These are phyloP conservation scores for Syngnathoides biaculeatus DNA, from an alignment of 2,113 vertebrate species.

Conservation along the genomic window DNA sequence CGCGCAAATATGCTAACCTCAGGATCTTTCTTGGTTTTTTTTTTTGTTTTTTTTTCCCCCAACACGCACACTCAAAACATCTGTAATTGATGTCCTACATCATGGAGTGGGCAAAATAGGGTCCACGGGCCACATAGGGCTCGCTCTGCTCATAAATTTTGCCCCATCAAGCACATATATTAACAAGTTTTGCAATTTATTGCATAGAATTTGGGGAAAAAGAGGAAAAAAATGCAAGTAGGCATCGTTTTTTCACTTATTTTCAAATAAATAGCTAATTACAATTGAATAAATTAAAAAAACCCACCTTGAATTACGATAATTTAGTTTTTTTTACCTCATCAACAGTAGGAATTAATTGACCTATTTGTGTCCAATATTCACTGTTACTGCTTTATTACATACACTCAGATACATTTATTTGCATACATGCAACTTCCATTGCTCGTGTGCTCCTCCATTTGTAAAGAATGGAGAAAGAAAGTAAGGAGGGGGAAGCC, in stretches of 20 bases:
- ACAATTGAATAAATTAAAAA: too few species aligned
- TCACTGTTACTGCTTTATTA: conserved; percentile 21
- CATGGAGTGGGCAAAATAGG: background rate
- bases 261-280: too few species aligned
- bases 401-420: conserved; percentile 23
- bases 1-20: conserved; percentile 62
- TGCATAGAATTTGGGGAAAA: background rate
- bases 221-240: too few species aligned
- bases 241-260: too few species aligned
- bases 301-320: too few species aligned
- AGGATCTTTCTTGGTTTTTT: conserved; percentile 57
- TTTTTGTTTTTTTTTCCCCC: too few species aligned
- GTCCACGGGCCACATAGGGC: background rate
- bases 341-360: too few species aligned
- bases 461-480: conserved; percentile 17
- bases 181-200: background rate
- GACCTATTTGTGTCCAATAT: background rate
- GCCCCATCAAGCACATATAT: background rate
- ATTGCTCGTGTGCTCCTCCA: conserved; percentile 56
- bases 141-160: background rate
- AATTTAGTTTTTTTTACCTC: too few species aligned
- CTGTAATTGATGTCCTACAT: conserved; percentile 39
- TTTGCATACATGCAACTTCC: conserved; percentile 38
- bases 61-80: conserved; percentile 35
- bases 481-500: conserved; percentile 13